These are phyloP conservation scores for Macroglossus sobrinus DNA, from an alignment of 2,113 vertebrate species.

Conservation along the genomic window DNA sequence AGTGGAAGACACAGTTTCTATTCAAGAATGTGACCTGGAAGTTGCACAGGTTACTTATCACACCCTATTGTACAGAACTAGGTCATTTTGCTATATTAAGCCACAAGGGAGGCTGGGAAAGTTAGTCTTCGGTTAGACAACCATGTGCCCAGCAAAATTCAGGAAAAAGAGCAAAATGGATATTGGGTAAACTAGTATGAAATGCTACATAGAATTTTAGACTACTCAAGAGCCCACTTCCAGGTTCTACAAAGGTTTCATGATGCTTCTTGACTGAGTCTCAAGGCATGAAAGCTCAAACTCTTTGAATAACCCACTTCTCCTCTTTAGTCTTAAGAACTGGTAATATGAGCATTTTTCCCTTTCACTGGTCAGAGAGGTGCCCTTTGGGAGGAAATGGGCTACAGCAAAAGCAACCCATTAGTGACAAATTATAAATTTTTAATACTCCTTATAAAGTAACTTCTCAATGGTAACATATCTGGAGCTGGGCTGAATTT, in stretches of 20 bases:
- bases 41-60: not conserved
- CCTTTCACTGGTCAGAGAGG: not conserved
- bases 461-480: not conserved
- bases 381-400: not conserved
- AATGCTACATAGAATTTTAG: not conserved
- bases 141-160: not conserved
- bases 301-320: not conserved
- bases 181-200: not conserved
- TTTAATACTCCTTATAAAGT: not conserved
- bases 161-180: not conserved
- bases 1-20: not conserved
- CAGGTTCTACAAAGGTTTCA: not conserved
- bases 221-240: not conserved
- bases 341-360: rapidly evolving
- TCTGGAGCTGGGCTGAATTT: not conserved
- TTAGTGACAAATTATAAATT: not conserved
- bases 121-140: not conserved
- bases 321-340: not conserved
- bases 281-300: not conserved
- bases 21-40: not conserved
- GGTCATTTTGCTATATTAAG: not conserved
- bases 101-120: not conserved
- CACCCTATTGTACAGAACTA: not conserved
- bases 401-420: not conserved
- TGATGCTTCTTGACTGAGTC: not conserved